Percentiles rank a stretch among this genome's conserved stretches.
These are phyloP conservation scores for Murina feae DNA, from an alignment of 2,113 vertebrate genomes.

Conservation along the genomic window DNA sequence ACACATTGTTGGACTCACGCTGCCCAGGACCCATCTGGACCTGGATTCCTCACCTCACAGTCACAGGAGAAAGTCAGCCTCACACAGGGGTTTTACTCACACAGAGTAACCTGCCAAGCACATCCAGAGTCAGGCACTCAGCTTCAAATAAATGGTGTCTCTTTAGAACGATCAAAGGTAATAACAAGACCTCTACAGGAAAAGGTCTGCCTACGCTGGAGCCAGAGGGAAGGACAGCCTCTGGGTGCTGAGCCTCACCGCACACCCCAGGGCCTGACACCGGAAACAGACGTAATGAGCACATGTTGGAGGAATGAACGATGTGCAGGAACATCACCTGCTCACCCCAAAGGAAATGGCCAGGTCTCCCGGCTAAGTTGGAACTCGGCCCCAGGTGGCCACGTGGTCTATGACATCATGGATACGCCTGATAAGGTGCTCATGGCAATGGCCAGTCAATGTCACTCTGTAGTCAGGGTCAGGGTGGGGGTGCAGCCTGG, in stretches of 20 bases:
- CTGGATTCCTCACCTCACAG: background rate
- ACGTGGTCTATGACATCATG: background rate
- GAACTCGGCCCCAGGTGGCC: background rate
- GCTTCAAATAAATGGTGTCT: background rate
- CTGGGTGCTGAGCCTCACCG: background rate
- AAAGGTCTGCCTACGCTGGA: background rate
- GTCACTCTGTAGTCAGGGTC: background rate
- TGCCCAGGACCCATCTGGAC: background rate
- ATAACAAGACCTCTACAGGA: background rate
- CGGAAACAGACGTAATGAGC: accelerated
- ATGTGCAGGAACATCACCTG: too few species aligned
- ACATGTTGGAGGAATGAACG: background rate
- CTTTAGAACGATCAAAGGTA: background rate
- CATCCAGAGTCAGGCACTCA: background rate
- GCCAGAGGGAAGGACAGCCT: background rate
- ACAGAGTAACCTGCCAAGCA: background rate
- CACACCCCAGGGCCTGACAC: accelerated
- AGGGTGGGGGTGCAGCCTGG: background rate
- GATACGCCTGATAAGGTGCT: background rate
- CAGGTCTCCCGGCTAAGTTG: background rate
- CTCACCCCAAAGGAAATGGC: background rate
- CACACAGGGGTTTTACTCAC: background rate
- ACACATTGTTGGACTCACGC: background rate
- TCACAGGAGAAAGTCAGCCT: background rate
- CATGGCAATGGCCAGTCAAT: background rate